A percentile compares a stretch with the other conserved stretches of the same genome.
phyloP scores from a whole-genome alignment of 2,797 vertebrate genomes.

The Sphaeramia orbicularis region DNA sequence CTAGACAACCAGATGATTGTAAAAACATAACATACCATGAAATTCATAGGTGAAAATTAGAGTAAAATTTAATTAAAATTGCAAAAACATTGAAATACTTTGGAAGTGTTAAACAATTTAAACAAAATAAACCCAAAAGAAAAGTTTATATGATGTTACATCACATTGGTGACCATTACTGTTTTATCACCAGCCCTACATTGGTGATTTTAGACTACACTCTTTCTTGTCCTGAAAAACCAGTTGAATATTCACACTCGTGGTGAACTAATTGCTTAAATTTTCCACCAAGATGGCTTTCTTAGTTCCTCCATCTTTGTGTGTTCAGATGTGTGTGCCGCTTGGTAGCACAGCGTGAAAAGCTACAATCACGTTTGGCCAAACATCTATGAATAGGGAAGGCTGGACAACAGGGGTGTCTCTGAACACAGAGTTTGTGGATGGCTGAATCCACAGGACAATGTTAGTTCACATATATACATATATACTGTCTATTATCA shows the following conservation, averaged over 20 bases:
- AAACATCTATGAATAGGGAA: constrained; percentile 68
- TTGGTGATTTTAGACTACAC: too few species aligned
- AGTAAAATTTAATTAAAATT: too few species aligned
- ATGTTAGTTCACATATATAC: constrained; percentile 61
- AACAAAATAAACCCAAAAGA: too few species aligned
- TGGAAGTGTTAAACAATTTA: too few species aligned
- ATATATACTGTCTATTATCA: constrained; percentile 12
- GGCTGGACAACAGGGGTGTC: constrained; percentile 56
- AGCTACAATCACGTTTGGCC: constrained; percentile 74
- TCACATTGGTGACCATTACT: too few species aligned
- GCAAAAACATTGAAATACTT: too few species aligned
- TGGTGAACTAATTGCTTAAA: constrained; percentile 42
- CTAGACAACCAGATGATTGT: too few species aligned
- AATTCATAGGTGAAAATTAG: too few species aligned
- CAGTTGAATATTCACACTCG: constrained; percentile 28
- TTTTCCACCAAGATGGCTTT: constrained; percentile 64
- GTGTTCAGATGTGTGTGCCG: constrained; percentile 67
- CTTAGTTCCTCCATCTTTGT: constrained; percentile 54
- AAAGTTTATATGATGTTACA: too few species aligned
- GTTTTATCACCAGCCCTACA: too few species aligned
- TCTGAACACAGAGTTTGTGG: constrained; percentile 72
- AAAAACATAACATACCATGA: too few species aligned
- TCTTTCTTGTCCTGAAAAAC: neutral
- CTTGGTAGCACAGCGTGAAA: constrained; percentile 75
- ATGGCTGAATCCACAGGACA: constrained; percentile 68